Evolutionary conservation across 2,888 invertebrate genomes (phyloP), one percentile per base, ranked within the genome.

Genomic region (Carpatolechia fugitivella): DNA sequence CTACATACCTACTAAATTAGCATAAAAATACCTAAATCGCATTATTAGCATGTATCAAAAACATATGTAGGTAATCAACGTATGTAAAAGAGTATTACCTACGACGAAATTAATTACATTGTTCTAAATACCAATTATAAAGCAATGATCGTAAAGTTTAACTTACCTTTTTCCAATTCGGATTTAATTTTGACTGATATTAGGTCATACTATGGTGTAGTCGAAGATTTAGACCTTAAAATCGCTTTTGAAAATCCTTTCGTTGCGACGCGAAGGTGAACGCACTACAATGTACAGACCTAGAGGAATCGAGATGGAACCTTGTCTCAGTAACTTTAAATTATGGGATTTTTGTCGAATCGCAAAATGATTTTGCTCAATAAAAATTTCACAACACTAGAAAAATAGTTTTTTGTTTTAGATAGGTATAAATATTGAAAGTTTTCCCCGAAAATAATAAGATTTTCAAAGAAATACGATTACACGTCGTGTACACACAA

Each of bases 281-380:
- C 13, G 44, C 44, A 24, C 24, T 2, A 24, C n/a, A 44, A 24
- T 24, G 20, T 44, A 48, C 14, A 48, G 48, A 48, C 31, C 29
- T 44, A 7, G 2, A 48, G 14, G 11, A 7, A 1, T 13, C n/a
- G 31, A 56, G 29, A 44, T 56, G 20, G 56, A 56, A 56, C 56
- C 50, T 51, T 54, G 54, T 56, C 56, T 46, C 54, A 36, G 29
- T 56, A 38, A 46, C 13, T 54, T 54, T 14, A 6, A 4, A 6
- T 24, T 24, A 4, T 24, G 24, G 3, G 3, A 4, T 24, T 24
- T 24, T 24, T 24, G 3, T 4, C 24, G 6, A 6, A 24, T 24
- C 24, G 6, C 24, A 24, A 4, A 24, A 4, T 4, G 6, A 24
- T 4, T 24, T 24, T 24, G 3, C 6, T n/a, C n/a, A n/a, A n/a